Evolutionary conservation across 2,888 invertebrate species (phyloP).

Genomic region (Frankliniella intonsa): DNA sequence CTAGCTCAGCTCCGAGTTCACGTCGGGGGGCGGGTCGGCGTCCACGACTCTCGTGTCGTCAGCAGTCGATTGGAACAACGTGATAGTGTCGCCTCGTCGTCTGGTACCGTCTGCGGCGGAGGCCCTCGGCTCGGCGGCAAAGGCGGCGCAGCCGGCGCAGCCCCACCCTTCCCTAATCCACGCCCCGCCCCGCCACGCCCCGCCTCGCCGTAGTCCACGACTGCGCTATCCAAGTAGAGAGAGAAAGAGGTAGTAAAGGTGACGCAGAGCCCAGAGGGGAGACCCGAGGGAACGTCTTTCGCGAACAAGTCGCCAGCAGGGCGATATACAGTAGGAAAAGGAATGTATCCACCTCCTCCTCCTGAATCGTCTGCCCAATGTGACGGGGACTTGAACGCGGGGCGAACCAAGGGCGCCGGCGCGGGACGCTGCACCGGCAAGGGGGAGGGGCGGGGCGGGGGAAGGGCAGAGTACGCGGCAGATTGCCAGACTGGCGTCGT

Average conservation of each 20-base stretch:
- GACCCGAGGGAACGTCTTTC: too few relatives aligned
- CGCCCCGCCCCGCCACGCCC: neutral
- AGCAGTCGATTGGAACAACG: conserved; percentile 12
- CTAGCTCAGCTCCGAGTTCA: neutral
- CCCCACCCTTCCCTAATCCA: neutral
- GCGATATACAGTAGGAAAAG: too few relatives aligned
- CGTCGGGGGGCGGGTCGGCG: neutral
- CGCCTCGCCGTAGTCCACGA: neutral
- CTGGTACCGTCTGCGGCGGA: neutral
- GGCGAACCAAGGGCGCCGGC: neutral
- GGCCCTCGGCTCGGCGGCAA: too few relatives aligned
- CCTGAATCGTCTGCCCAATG: too few relatives aligned
- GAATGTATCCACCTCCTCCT: neutral
- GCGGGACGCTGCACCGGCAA: neutral
- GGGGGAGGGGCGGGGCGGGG: neutral
- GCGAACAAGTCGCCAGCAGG: too few relatives aligned
- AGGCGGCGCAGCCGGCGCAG: too few relatives aligned
- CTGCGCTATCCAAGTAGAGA: neutral
- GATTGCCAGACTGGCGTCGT: too few relatives aligned
- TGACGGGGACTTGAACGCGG: neutral
- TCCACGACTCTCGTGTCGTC: conserved; percentile 24
- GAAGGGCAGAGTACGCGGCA: too few relatives aligned
- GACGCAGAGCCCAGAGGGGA: too few relatives aligned
- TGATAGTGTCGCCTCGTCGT: neutral
- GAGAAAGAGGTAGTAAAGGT: too few relatives aligned